Percentiles rank a stretch among this genome's conserved stretches.
phyloP scores from a whole-genome alignment of 1,140 invertebrate genomes.

The Tyrophagus putrescentiae region DNA sequence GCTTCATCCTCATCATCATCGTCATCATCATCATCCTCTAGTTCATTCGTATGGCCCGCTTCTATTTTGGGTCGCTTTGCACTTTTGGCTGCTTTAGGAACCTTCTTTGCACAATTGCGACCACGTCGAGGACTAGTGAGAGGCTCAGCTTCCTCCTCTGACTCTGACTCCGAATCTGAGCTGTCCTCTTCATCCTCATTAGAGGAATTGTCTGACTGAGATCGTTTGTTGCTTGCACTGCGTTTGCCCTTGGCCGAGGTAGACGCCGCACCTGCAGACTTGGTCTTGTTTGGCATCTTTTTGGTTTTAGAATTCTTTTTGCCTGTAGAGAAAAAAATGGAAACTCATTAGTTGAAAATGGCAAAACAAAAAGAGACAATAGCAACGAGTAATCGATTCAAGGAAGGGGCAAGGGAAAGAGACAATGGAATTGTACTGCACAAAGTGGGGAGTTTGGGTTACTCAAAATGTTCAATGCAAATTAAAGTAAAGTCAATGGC shows the following conservation, averaged over 20 bases:
- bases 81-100: neutral
- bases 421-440: neutral
- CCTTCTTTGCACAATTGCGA: neutral
- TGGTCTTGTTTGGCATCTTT: neutral
- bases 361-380: neutral
- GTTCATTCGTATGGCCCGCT: neutral
- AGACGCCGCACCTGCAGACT: neutral
- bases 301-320: neutral
- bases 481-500: too few species aligned
- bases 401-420: neutral
- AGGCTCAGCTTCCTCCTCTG: neutral
- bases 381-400: neutral
- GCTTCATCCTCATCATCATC: conserved; percentile 3
- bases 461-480: too few species aligned
- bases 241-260: neutral
- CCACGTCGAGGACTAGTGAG: neutral
- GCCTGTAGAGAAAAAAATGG: neutral
- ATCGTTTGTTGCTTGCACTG: conserved; percentile 6
- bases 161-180: neutral
- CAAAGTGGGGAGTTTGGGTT: too few species aligned
- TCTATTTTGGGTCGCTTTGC: neutral
- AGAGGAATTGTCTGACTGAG: neutral
- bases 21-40: neutral
- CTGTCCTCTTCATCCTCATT: neutral
- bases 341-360: neutral